These are phyloP conservation scores for Bellardia pandia DNA, from an alignment of 2,888 invertebrate genomes.

Conservation along the genomic window DNA sequence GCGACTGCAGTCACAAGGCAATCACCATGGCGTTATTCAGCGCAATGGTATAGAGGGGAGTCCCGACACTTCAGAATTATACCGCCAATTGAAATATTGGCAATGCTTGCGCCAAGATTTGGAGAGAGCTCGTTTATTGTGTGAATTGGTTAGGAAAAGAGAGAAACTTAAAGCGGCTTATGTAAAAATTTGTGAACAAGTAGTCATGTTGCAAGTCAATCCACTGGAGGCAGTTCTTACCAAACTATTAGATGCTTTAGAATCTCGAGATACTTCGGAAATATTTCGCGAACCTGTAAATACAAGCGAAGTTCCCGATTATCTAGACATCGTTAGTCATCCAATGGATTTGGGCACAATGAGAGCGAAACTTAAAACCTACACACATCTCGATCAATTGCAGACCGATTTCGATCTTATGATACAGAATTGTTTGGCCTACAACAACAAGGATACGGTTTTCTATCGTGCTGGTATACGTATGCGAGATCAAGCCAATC, in stretches of 20 bases:
- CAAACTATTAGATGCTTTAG: constrained; percentile 90
- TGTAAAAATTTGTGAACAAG: constrained; percentile 91
- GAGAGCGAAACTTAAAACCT: constrained; percentile 89
- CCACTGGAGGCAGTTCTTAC: constrained; percentile 92
- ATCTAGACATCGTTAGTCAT: constrained; percentile 91
- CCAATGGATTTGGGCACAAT: constrained; percentile 97
- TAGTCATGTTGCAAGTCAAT: constrained; percentile 91
- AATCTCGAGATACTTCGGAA: constrained; percentile 91
- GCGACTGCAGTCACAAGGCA: constrained; percentile 89
- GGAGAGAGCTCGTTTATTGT: constrained; percentile 94
- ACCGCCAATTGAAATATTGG: constrained; percentile 96
- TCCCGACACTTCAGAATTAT: constrained; percentile 90
- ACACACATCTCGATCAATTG: constrained; percentile 90
- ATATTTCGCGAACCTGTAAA: constrained; percentile 98
- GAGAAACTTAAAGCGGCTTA: constrained; percentile 96
- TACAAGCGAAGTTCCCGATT: constrained; percentile 94
- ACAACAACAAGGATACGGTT: constrained; percentile 97
- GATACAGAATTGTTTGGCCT: constrained; percentile 97
- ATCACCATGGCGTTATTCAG: constrained; percentile 85
- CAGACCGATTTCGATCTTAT: constrained; percentile 97
- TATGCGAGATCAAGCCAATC: constrained; percentile 94
- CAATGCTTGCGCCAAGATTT: constrained; percentile 96
- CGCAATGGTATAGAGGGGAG: constrained; percentile 87
- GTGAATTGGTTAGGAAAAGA: constrained; percentile 97
- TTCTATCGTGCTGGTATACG: constrained; percentile 95